Conservation (phyloP, 2,888 invertebrate species). For the Cheilosia grossa region DNA sequence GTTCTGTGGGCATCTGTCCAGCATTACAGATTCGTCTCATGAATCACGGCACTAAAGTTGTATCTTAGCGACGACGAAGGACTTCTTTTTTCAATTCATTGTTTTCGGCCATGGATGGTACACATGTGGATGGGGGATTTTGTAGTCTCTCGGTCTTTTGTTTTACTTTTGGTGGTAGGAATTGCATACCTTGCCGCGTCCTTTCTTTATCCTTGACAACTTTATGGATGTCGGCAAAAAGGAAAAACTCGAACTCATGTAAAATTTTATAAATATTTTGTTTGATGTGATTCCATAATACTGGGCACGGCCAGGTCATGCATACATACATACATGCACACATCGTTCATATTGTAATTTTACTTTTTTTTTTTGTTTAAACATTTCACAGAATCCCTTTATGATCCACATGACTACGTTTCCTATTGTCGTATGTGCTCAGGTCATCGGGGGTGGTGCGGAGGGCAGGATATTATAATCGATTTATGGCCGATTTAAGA, state of each 20-base stretch:
- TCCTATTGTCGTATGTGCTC: conserved; percentile 1
- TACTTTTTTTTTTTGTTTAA: conserved; percentile 7
- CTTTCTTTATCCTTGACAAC: neutral
- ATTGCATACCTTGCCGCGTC: neutral
- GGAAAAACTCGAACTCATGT: neutral
- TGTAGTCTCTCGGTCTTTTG: neutral
- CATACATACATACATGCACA: conserved; percentile 11
- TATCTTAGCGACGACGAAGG: no score
- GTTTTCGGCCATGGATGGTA: neutral
- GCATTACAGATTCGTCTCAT: conserved; percentile 31
- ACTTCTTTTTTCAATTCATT: neutral
- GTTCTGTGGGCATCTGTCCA: neutral
- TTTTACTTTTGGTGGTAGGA: neutral
- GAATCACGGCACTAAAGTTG: conserved; percentile 21
- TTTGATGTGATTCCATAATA: conserved; percentile 13
- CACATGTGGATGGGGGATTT: neutral
- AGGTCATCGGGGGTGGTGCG: neutral
- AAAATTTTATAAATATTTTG: conserved; percentile 32
- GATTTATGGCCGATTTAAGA: conserved; percentile 42
- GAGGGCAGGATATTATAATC: conserved; percentile 22
- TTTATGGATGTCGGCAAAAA: conserved; percentile 13
- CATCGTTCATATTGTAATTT: neutral
- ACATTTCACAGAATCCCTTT: conserved; percentile 33
- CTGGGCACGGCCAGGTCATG: neutral
- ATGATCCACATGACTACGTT: conserved; percentile 25